A percentile compares a stretch with the other conserved stretches of the same genome.
phyloP scores from a whole-genome alignment of 2,113 vertebrate species.

The Larimichthys polyactis region DNA sequence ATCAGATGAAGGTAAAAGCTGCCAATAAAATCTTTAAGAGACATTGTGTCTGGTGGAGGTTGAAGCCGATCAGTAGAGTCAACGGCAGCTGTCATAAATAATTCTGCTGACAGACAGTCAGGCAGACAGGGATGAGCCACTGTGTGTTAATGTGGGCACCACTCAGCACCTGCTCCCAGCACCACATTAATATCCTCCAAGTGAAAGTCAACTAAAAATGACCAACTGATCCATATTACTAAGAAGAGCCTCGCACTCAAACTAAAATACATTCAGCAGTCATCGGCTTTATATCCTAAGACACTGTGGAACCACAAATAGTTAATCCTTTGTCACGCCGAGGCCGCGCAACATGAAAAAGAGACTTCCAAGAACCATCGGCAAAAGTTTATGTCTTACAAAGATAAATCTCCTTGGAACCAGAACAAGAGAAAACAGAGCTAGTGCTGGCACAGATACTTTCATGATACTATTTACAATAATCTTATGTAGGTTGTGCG shows the following conservation, averaged over 20 bases:
- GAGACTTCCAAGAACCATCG: neutral
- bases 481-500: neutral
- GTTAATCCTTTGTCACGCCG: neutral
- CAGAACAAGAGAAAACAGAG: neutral
- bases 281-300: too few relatives aligned
- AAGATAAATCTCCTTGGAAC: neutral
- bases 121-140: slow-evolving; percentile 33
- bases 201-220: slow-evolving; percentile 35
- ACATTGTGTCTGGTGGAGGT: slow-evolving; percentile 13
- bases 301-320: neutral
- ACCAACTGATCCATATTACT: slow-evolving; percentile 1
- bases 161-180: slow-evolving; percentile 43
- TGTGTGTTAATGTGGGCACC: slow-evolving; percentile 24
- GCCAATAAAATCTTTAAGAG: slow-evolving; percentile 1
- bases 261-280: neutral
- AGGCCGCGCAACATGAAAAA: neutral
- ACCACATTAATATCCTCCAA: slow-evolving; percentile 16
- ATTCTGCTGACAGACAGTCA: slow-evolving; percentile 38
- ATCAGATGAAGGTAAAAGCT: slow-evolving; percentile 1
- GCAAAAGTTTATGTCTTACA: neutral
- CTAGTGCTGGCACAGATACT: neutral
- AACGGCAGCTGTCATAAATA: slow-evolving; percentile 43
- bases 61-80: neutral
- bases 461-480: neutral
- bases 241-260: neutral